phyloP scores from a whole-genome alignment of 1,140 invertebrate species.

The Maniola jurtina region DNA sequence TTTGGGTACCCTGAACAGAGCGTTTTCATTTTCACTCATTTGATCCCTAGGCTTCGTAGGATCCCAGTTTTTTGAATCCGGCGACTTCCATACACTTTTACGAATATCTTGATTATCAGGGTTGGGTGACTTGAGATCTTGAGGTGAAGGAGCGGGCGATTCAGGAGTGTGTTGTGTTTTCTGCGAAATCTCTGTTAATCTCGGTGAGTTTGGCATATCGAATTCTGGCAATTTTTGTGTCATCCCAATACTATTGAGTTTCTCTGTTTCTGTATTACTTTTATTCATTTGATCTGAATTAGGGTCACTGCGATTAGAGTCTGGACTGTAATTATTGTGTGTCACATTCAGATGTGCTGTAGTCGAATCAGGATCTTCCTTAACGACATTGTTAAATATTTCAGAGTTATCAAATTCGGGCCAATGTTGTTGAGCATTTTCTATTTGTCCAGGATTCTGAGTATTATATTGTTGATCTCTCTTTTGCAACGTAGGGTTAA shows the following conservation, averaged over 20 bases:
- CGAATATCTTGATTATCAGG: slow-evolving; percentile 58
- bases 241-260: slow-evolving; percentile 48
- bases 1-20: slow-evolving; percentile 83
- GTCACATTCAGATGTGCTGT: slow-evolving; percentile 76
- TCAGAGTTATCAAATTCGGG: slow-evolving; percentile 72
- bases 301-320: slow-evolving; percentile 68
- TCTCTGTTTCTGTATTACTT: slow-evolving; percentile 52
- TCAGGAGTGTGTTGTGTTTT: slow-evolving; percentile 61
- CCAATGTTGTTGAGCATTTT: slow-evolving; percentile 76
- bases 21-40: slow-evolving; percentile 69
- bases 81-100: slow-evolving; percentile 72
- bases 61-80: slow-evolving; percentile 72
- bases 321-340: slow-evolving; percentile 75
- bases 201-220: slow-evolving; percentile 66
- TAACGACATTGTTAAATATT: slow-evolving; percentile 76
- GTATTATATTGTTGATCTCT: slow-evolving; percentile 53
- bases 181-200: slow-evolving; percentile 69
- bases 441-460: slow-evolving; percentile 46
- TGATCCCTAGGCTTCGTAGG: slow-evolving; percentile 58
- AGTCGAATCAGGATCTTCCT: slow-evolving; percentile 85
- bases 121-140: slow-evolving; percentile 67
- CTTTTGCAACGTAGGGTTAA: slow-evolving; percentile 65
- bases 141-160: slow-evolving; percentile 55
- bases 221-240: slow-evolving; percentile 63
- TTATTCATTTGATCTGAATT: slow-evolving; percentile 57